These are phyloP conservation scores for Lomographa bimaculata DNA, from an alignment of 2,888 invertebrate species.

Conservation along the genomic window DNA sequence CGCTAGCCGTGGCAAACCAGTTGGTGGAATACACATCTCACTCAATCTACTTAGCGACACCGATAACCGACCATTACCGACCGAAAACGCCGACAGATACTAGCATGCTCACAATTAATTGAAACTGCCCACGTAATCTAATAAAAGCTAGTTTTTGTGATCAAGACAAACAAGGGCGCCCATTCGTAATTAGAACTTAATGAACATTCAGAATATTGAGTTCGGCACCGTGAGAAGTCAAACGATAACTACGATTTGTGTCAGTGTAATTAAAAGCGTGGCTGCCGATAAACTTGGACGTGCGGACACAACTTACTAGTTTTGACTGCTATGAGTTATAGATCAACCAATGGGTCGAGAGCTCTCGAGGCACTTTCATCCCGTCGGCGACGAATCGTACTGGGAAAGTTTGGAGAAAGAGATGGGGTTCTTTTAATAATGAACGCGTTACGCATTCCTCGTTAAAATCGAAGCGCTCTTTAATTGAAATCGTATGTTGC, in stretches of 20 bases:
- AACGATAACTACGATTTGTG: constrained; percentile 81
- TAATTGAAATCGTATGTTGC: constrained; percentile 82
- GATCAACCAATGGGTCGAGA: constrained; percentile 59
- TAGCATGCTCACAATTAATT: constrained; percentile 77
- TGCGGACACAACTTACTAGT: constrained; percentile 69
- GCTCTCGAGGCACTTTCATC: constrained; percentile 42
- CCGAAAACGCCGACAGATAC: constrained; percentile 76
- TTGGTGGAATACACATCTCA: constrained; percentile 64
- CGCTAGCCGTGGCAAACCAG: constrained; percentile 58
- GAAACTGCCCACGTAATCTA: constrained; percentile 82
- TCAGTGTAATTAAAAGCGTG: constrained; percentile 82
- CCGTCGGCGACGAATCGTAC: constrained; percentile 27
- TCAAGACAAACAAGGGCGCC: constrained; percentile 81
- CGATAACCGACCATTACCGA: constrained; percentile 75
- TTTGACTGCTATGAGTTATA: constrained; percentile 68
- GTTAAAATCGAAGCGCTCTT: constrained; percentile 71
- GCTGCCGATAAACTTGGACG: constrained; percentile 76
- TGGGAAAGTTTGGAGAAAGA: constrained; percentile 36
- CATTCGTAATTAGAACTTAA: constrained; percentile 82
- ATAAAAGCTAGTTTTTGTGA: constrained; percentile 81
- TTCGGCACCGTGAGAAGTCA: constrained; percentile 80
- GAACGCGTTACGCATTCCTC: constrained; percentile 65
- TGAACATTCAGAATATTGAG: constrained; percentile 80
- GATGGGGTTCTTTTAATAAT: constrained; percentile 52
- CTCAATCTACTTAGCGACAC: constrained; percentile 75